Evolutionary conservation across 2,888 invertebrate genomes (phyloP), one percentile per base, ranked within the genome.

Genomic region (Branchipolynoe longqiensis): DNA sequence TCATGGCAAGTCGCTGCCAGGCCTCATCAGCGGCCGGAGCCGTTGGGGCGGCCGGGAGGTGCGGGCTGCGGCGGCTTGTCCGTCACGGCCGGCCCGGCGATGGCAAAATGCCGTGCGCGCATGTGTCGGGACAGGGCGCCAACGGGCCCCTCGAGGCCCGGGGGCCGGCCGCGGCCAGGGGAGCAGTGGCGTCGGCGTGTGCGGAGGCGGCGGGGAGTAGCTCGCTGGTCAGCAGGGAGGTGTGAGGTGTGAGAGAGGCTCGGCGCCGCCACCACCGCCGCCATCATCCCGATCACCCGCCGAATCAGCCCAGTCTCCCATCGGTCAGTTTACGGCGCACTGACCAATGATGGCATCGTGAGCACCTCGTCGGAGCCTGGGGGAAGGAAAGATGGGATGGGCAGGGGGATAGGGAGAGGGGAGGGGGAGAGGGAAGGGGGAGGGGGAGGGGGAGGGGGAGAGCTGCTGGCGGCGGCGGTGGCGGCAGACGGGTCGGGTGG

Each of bases 31-130:
- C 38, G 4, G 69, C 69, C 38, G 69, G n/a, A 38, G 69, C 69
- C 38, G 69, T 69, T 69, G 69, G 69, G n/a, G 69, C 69, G 38
- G 69, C 69, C 36, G 36, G 22, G 78, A 54, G 78, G 78, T 48
- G 78, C 48, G 48, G 48, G 78, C 31, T 41, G 78, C 48, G 54
- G n/a, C 28, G 28, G 78, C 48, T 33, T 28, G 28, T 78, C 31
- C 78, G 78, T 28, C 78, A 78, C 78, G 54, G n/a, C 48, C 28
- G 48, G 78, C 48, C 31, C 41, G 78, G 41, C 48, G 31, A 78
- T 78, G 78, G 78, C 54, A 78, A 48, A 78, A 78, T 78, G 78
- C 78, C 78, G 78, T 78, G 78, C 78, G 41, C 41, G 78, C 78
- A 28, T 54, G 54, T 78, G 78, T 78, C 48, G 41, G 69, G 69